A percentile compares a stretch with the other conserved stretches of the same genome.
These are phyloP conservation scores for Thunnus maccoyii DNA, from an alignment of 2,113 vertebrate genomes.

Conservation along the genomic window DNA sequence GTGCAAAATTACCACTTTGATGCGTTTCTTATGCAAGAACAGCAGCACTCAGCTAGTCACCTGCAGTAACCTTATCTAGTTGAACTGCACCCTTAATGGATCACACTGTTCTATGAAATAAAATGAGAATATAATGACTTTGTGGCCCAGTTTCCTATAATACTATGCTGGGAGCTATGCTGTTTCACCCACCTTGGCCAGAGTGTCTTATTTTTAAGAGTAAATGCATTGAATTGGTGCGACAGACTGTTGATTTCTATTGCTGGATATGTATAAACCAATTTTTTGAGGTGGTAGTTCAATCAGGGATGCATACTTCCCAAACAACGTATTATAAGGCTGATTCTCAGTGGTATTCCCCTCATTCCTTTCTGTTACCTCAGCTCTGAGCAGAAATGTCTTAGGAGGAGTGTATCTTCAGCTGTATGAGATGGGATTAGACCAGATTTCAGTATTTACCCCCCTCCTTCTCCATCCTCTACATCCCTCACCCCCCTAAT, in stretches of 20 bases:
- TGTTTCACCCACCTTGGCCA: constrained; percentile 16
- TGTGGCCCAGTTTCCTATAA: constrained; percentile 17
- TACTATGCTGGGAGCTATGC: not conserved
- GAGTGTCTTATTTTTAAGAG: not conserved
- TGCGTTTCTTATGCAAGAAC: constrained; percentile 49
- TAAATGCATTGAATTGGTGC: not conserved
- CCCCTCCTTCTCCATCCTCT: constrained; percentile 58
- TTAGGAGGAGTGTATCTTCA: constrained; percentile 69
- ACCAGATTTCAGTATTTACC: constrained; percentile 80
- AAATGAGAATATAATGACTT: constrained; percentile 34
- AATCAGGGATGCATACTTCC: constrained; percentile 28
- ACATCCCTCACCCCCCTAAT: constrained; percentile 69
- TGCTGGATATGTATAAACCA: constrained; percentile 10
- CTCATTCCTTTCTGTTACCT: constrained; percentile 47
- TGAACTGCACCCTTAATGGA: constrained; percentile 32
- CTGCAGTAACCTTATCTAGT: constrained; percentile 46
- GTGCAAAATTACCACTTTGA: constrained; percentile 65
- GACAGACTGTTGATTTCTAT: constrained; percentile 7
- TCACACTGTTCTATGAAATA: constrained; percentile 30
- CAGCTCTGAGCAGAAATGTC: constrained; percentile 60
- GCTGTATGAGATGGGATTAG: constrained; percentile 80
- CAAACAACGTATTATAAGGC: constrained; percentile 21
- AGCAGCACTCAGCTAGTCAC: constrained; percentile 51
- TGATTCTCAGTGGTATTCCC: constrained; percentile 42
- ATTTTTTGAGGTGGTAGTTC: constrained; percentile 6